phyloP scores from a whole-genome alignment of 2,797 vertebrate genomes.

The Luscinia megarhynchos region DNA sequence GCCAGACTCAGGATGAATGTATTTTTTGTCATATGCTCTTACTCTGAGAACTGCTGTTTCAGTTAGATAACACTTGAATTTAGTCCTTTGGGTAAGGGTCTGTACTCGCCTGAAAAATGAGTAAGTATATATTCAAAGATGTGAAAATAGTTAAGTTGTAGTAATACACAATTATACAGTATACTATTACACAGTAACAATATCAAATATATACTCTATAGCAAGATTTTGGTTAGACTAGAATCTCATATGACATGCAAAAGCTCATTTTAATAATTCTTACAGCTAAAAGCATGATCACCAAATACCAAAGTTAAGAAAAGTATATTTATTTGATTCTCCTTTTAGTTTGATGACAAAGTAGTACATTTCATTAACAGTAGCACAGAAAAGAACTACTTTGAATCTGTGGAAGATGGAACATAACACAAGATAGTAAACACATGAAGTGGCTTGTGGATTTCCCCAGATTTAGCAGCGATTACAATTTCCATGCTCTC shows the following conservation, averaged over 20 bases:
- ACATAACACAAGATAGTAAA: neutral
- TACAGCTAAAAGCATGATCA: neutral
- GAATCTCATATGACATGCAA: neutral
- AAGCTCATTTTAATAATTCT: neutral
- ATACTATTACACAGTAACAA: neutral
- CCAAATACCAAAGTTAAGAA: constrained; percentile 23
- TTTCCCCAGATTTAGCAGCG: neutral
- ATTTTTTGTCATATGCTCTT: neutral
- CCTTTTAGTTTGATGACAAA: neutral
- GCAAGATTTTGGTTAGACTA: neutral
- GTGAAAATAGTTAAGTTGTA: neutral
- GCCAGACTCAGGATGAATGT: neutral
- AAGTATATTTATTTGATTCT: constrained; percentile 56
- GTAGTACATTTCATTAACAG: neutral
- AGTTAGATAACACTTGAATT: neutral
- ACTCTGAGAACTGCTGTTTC: neutral
- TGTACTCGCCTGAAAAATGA: neutral
- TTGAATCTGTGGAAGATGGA: neutral
- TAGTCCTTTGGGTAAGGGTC: neutral
- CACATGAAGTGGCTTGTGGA: neutral
- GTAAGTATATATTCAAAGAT: neutral
- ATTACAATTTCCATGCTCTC: neutral
- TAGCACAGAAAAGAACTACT: neutral
- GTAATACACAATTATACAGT: neutral
- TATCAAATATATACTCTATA: neutral